phyloP scores from a whole-genome alignment of 1,140 invertebrate species.

The Bicyclus anynana region DNA sequence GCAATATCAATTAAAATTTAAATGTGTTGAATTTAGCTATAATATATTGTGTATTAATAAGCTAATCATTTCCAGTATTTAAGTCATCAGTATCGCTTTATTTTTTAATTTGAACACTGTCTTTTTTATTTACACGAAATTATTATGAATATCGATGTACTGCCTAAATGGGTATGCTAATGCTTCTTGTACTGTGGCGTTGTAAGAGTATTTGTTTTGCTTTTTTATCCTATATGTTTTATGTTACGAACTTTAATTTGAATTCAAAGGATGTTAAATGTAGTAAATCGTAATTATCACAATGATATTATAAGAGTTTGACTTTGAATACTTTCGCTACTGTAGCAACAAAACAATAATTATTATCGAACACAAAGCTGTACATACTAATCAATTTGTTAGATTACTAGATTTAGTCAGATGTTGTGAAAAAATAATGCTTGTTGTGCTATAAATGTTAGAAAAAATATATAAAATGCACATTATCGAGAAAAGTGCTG shows the following conservation, averaged over 20 bases:
- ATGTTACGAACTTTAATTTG: constrained; percentile 35
- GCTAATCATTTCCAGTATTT: constrained; percentile 40
- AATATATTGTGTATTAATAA: constrained; percentile 31
- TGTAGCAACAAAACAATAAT: constrained; percentile 41
- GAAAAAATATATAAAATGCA: constrained; percentile 18
- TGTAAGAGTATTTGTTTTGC: constrained; percentile 55
- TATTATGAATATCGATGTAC: constrained; percentile 48
- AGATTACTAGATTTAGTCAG: constrained; percentile 48
- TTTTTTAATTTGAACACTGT: constrained; percentile 39
- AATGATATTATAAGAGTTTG: constrained; percentile 69
- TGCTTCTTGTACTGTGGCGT: constrained; percentile 72
- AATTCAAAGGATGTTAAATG: constrained; percentile 40
- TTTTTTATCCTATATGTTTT: constrained; percentile 51
- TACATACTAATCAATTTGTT: constrained; percentile 30
- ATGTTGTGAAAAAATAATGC: constrained; percentile 25
- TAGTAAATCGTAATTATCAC: constrained; percentile 54
- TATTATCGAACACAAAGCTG: constrained; percentile 40
- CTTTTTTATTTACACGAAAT: constrained; percentile 31
- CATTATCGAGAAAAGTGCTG: constrained; percentile 31
- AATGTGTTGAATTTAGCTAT: constrained; percentile 36
- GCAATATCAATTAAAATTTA: neutral
- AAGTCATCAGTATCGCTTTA: constrained; percentile 54
- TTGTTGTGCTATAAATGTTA: constrained; percentile 32
- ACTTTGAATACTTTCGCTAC: constrained; percentile 69
- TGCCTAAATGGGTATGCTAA: constrained; percentile 66